These are phyloP conservation scores for Genyomyrus donnyi DNA, from an alignment of 2,113 vertebrate genomes.

Conservation along the genomic window DNA sequence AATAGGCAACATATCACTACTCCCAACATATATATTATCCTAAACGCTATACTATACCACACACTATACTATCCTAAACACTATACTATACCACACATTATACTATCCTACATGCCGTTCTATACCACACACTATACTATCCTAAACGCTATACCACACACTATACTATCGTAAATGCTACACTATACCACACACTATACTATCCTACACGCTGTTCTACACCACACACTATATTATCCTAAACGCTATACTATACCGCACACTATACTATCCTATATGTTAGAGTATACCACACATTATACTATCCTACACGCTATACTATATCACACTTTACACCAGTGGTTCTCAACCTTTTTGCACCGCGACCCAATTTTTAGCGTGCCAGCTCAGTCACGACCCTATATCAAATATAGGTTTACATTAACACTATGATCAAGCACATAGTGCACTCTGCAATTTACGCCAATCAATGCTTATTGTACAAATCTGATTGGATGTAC, in stretches of 20 bases:
- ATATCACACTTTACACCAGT: background rate
- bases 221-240: background rate
- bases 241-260: background rate
- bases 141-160: background rate
- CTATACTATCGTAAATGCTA: background rate
- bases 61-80: background rate
- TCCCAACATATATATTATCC: background rate
- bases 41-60: background rate
- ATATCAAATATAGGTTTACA: too few relatives aligned
- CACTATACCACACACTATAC: background rate
- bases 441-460: too few relatives aligned
- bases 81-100: background rate
- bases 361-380: too few relatives aligned
- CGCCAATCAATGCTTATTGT: too few relatives aligned
- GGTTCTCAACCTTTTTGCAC: too few relatives aligned
- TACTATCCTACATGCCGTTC: too few relatives aligned
- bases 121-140: too few relatives aligned
- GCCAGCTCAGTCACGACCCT: too few relatives aligned
- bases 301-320: background rate
- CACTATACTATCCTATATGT: background rate
- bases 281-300: too few relatives aligned
- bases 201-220: background rate
- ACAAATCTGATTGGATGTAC: too few relatives aligned
- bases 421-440: too few relatives aligned
- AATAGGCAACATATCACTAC: background rate